A percentile compares a stretch with the other conserved stretches of the same genome.
Evolutionary conservation across 2,797 vertebrate species (phyloP).

Genomic region (Ara ararauna): DNA sequence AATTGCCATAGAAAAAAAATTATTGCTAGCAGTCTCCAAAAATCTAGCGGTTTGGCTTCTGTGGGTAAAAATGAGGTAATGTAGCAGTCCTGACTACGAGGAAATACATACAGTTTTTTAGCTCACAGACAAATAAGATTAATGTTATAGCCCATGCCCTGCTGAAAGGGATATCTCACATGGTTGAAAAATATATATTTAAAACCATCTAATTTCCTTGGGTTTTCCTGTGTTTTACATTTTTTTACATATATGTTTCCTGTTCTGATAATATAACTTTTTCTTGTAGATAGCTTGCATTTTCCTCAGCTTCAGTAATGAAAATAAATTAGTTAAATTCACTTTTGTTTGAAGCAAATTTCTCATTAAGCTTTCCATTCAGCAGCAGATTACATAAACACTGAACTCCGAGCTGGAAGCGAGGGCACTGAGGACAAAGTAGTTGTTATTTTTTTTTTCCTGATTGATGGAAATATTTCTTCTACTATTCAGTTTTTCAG

Average conservation of each 20-base stretch:
- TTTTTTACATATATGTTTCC: background rate
- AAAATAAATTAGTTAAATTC: constrained; percentile 3
- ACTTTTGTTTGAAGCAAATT: background rate
- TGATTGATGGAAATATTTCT: background rate
- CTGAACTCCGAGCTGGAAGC: background rate
- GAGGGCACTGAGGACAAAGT: background rate
- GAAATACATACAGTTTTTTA: background rate
- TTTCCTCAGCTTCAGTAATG: constrained; percentile 5
- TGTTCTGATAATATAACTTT: background rate
- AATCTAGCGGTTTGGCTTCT: constrained; percentile 37
- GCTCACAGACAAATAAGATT: constrained; percentile 16
- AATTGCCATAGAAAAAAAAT: background rate
- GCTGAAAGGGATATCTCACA: constrained; percentile 9
- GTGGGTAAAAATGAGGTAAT: constrained; percentile 47
- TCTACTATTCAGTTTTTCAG: background rate
- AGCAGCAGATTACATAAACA: background rate
- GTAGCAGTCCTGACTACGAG: background rate
- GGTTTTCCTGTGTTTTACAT: background rate
- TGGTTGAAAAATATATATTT: background rate
- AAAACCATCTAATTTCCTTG: background rate
- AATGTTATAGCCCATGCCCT: background rate
- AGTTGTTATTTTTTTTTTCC: background rate
- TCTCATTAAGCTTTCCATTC: background rate
- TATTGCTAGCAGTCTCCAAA: background rate
- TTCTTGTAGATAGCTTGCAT: background rate